Percentiles rank a stretch among this genome's conserved stretches.
phyloP scores from a whole-genome alignment of 2,113 vertebrate genomes.

The Actinemys pallida region DNA sequence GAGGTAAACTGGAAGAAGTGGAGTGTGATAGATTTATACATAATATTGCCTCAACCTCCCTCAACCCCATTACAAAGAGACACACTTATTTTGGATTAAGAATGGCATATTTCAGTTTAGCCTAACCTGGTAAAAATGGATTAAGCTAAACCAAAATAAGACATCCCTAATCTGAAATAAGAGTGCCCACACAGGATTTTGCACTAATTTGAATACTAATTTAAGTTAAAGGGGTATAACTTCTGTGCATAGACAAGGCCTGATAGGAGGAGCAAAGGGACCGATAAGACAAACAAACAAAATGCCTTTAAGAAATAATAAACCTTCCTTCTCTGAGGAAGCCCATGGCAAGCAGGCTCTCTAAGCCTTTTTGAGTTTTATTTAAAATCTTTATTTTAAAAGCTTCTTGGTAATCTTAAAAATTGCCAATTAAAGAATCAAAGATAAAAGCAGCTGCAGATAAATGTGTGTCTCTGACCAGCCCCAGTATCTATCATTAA shows the following conservation, averaged over 20 bases:
- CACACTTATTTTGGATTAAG: neutral
- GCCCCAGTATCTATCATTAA: neutral
- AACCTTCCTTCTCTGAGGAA: neutral
- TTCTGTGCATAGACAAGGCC: neutral
- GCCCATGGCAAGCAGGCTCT: neutral
- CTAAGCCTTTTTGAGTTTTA: constrained; percentile 14
- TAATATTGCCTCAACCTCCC: neutral
- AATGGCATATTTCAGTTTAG: neutral
- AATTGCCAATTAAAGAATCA: neutral
- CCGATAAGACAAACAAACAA: neutral
- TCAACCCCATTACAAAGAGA: neutral
- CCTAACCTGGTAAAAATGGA: neutral
- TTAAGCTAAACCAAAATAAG: rapidly evolving
- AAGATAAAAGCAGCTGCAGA: constrained; percentile 30
- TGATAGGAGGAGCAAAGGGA: neutral
- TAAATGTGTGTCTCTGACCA: constrained; percentile 12
- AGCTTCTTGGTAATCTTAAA: too few relatives aligned
- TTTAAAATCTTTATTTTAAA: constrained; percentile 12
- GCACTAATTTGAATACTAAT: neutral
- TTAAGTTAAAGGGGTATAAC: neutral
- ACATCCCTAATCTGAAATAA: rapidly evolving
- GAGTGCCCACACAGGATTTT: neutral
- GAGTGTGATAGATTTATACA: neutral
- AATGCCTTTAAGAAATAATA: constrained; percentile 19
- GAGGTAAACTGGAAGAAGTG: neutral